Base-by-base conservation (phyloP, 2,888 invertebrate species). In the Clistopyga incitator region DNA sequence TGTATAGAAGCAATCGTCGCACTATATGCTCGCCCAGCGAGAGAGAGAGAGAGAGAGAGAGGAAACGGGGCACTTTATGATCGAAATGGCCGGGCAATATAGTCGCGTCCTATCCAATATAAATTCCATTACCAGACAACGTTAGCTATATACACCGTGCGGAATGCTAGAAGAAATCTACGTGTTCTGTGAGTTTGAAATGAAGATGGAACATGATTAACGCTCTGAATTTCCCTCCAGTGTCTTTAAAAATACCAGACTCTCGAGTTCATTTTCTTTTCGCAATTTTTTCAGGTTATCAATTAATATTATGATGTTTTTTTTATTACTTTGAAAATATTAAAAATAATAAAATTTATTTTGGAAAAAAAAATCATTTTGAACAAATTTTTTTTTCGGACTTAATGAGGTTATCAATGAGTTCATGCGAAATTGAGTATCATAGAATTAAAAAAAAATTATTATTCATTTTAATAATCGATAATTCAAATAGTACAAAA, bases 11-110 rank as follows among this genome's bases (percentile, higher is more conserved):
- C 70, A 71, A 82, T 76, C 75, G 82, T 52, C 29, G 59, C 75
- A 54, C 20, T 61, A 50, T 64, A 50, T 56, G 50, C 56, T 75
- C 50, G 78, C 29, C 56, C n/a, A n/a, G n/a, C n/a, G n/a, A n/a
- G n/a, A n/a, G n/a, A n/a, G n/a, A n/a, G n/a, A n/a, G n/a, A n/a
- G n/a, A n/a, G n/a, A n/a, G 42, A 61, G 56, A 75, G 71, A 56
- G 56, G 76, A 77, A 79, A 79, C 71, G 82, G 59, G 79, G 65
- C 82, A 67, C 76, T 64, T 78, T 75, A 78, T 75, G 76, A 79
- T 79, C 76, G 67, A 72, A 83, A 76, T 79, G 76, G 71, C 59
- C 54, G 64, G 38, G 64, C 61, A n/a, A 38, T 72, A 72, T 67
- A 77, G n/a, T n/a, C n/a, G 23, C 61, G 20, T 54, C 52, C 50